A percentile compares a stretch with the other conserved stretches of the same genome.
Evolutionary conservation across 2,797 vertebrate species (phyloP).

Genomic region (Phalanger gymnotis): DNA sequence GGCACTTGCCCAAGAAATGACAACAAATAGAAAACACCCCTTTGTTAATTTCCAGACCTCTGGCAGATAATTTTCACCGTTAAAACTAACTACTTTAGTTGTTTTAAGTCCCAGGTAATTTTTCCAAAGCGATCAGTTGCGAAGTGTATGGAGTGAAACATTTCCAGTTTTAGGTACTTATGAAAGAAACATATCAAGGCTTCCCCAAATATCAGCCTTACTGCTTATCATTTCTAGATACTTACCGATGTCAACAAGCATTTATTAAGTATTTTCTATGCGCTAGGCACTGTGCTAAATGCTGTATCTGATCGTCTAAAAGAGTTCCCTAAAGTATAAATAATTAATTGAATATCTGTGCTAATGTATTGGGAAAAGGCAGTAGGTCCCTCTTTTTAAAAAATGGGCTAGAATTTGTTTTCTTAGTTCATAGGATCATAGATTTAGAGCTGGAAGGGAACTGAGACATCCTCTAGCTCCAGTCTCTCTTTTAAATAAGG

Average conservation of each 20-base stretch:
- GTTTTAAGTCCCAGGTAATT: slow-evolving; percentile 74
- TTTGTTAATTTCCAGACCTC: slow-evolving; percentile 76
- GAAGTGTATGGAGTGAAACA: slow-evolving; percentile 80
- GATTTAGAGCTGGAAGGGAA: not conserved
- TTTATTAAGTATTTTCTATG: not conserved
- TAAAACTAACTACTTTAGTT: slow-evolving; percentile 78
- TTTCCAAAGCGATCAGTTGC: slow-evolving; percentile 83
- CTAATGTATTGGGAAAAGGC: slow-evolving; percentile 75
- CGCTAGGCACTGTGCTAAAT: not conserved
- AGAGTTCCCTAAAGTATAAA: slow-evolving; percentile 75
- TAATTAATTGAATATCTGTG: slow-evolving; percentile 71
- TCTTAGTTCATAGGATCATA: not conserved
- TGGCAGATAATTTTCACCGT: slow-evolving; percentile 74
- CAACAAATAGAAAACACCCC: slow-evolving; percentile 57
- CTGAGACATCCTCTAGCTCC: not conserved
- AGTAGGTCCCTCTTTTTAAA: slow-evolving; percentile 71
- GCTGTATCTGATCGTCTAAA: slow-evolving; percentile 75
- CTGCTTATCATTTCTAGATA: slow-evolving; percentile 17
- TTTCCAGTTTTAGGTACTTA: slow-evolving; percentile 65
- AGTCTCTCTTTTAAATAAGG: not conserved
- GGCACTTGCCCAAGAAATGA: slow-evolving; percentile 29
- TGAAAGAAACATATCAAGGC: slow-evolving; percentile 72
- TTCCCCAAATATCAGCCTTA: slow-evolving; percentile 8
- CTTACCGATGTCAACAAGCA: not conserved
- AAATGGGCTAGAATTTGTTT: slow-evolving; percentile 65